Evolutionary conservation across 2,113 vertebrate species (phyloP), one percentile per base, ranked within the genome.

Genomic region (Saguinus midas): DNA sequence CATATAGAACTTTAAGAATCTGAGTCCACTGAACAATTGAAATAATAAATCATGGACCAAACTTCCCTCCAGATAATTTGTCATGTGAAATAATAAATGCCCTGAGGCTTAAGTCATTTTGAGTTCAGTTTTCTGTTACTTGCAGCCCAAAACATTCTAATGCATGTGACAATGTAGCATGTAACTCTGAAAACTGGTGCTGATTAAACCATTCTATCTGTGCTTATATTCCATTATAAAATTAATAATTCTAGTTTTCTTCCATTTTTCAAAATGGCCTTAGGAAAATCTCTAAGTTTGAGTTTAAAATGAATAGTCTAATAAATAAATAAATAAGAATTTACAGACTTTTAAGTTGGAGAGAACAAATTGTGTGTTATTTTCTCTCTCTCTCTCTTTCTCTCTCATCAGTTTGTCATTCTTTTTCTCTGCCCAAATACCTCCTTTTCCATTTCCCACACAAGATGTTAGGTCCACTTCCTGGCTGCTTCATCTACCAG

Each of bases 221-320:
- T 91, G 45, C 25, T 40, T 11, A 8, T 80, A 52, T 76, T 52
- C 40, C 37, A 81, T 57, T 78, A 88, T 83, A 76, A 72, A 95
- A 90, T 81, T 94, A 95, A 70, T 83, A 79, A 83, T 45, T 93
- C 35, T 91, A 81, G 10, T 66, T 78, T 94, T 85, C 70, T 93
- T 66, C 37, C 50, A 91, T 94, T 79, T 91, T 95, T 25, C 16
- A 94, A 76, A 96, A 92, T 82, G 43, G 23, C 80, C 37, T 88
- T 73, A 82, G 75, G 43, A 75, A 92, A 94, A 80, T 80, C 1
- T 81, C 40, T 92, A 91, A 70, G 4, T 85, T 87, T 83, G 8
- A 52, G n/a, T 72, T 91, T 92, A 87, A 95, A 94, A 81, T 93
- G 66, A n/a, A 81, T 92, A 94, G 68, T 25, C 32, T 29, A 88